phyloP scores from a whole-genome alignment of 2,888 invertebrate species.

The Cataglyphis cursor region DNA sequence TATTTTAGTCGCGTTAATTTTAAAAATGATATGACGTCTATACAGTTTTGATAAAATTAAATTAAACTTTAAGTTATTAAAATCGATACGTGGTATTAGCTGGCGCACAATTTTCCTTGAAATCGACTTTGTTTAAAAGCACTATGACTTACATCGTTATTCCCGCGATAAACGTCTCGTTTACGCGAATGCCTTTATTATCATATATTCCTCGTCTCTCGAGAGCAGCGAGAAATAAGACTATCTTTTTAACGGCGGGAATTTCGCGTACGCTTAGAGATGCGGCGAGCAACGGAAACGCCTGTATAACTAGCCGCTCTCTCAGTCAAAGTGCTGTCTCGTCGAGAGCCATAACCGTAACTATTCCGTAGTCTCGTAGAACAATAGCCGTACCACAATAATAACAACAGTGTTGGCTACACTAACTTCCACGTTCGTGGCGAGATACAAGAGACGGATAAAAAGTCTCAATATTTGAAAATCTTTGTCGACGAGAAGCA shows the following conservation, averaged over 20 bases:
- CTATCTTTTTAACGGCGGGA: constrained; percentile 41
- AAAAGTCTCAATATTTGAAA: constrained; percentile 27
- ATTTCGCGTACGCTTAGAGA: constrained; percentile 4
- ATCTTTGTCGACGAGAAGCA: background rate
- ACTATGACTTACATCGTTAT: background rate
- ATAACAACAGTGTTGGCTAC: constrained; percentile 34
- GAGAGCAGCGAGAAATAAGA: constrained; percentile 32
- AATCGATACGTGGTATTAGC: background rate
- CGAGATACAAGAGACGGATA: background rate
- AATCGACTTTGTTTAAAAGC: background rate
- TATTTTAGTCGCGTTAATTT: background rate
- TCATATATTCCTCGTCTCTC: background rate
- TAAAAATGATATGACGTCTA: background rate
- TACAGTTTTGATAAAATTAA: background rate
- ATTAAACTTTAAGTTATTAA: background rate
- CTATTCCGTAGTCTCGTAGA: constrained; percentile 37
- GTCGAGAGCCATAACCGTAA: constrained; percentile 50
- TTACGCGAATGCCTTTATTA: constrained; percentile 5
- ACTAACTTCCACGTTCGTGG: constrained; percentile 26
- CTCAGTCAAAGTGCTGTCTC: constrained; percentile 43
- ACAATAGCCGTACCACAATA: constrained; percentile 42
- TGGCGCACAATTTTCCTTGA: background rate
- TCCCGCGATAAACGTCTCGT: background rate
- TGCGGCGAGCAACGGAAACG: constrained; percentile 36
- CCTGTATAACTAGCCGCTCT: constrained; percentile 38